These are phyloP conservation scores for Anabacerthia variegaticeps DNA, from an alignment of 2,797 vertebrate species.

Conservation along the genomic window DNA sequence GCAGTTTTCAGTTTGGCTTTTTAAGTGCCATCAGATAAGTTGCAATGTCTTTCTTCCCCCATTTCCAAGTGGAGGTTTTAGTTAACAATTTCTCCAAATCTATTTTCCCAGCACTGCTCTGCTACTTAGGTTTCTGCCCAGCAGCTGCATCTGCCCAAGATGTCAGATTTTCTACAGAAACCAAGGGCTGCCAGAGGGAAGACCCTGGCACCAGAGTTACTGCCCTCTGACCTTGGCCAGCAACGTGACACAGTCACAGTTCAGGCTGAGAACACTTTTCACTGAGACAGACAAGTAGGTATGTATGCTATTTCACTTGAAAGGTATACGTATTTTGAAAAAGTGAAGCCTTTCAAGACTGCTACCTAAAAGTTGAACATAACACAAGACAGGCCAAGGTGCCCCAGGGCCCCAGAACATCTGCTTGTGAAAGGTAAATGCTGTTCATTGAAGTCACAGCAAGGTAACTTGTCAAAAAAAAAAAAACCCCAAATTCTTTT, in stretches of 20 bases:
- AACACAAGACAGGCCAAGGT: not conserved
- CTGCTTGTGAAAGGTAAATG: not conserved
- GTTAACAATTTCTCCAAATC: not conserved
- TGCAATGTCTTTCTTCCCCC: not conserved
- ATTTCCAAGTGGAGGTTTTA: not conserved
- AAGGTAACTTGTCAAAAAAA: not conserved
- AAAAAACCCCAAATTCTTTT: not conserved
- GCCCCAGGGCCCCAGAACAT: not conserved
- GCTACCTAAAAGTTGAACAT: not conserved
- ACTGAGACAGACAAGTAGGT: not conserved
- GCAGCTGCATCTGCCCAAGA: not conserved
- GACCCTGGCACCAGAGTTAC: not conserved
- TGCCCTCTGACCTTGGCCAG: not conserved
- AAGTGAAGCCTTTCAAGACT: not conserved
- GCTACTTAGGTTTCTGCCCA: not conserved
- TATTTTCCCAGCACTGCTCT: not conserved
- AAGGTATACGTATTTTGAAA: not conserved
- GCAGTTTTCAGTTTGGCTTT: not conserved
- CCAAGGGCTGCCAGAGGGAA: not conserved
- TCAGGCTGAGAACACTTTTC: not conserved
- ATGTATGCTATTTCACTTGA: not conserved
- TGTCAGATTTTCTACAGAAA: not conserved
- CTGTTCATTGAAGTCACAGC: not conserved
- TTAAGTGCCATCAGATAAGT: not conserved
- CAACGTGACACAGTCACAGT: rapidly evolving